Evolutionary conservation across 2,113 vertebrate species (phyloP), one percentile per base, ranked within the genome.

Genomic region (Cyanistes caeruleus): DNA sequence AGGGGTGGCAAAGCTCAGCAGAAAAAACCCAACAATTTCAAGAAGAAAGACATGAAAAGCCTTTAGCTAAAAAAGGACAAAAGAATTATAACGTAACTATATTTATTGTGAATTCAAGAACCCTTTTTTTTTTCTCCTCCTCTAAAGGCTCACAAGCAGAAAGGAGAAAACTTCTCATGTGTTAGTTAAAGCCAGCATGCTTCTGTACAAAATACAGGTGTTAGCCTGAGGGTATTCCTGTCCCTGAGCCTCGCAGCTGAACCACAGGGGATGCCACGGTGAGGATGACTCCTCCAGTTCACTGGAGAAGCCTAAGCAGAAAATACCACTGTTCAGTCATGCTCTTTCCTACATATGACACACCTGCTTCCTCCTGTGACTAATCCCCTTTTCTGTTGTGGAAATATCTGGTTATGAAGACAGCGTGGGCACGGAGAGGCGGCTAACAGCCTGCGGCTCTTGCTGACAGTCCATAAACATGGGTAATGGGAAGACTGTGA

Each of bases 311-410:
- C 46, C 63, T 28, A 73, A 79, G 81, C n/a, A 95, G 89, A 95
- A 96, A 93, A 94, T 46, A 89, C 51, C 62, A 43, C 80, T 73
- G 78, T 76, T 92, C 78, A 91, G 85, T 96, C 85, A 83, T 28
- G 2, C 65, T 68, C 51, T 91, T 95, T 87, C 87, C 87, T 56
- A 73, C 21, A 70, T 65, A 33, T 85, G 87, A 67, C 84, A 95
- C 94, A 95, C 91, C 91, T 97, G 93, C 87, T 95, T 91, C 84
- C 72, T 96, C 63, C 94, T 56, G 74, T 94, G 94, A 96, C 93
- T 96, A 96, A 97, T 94, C 64, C 75, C 60, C 44, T 91, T 94
- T 91, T 93, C 91, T 93, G 84, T 13, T 63, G 62, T 13, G 31
- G 93, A 95, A 96, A 94, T 84, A 93, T 60, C 78, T 93, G 70